Percentiles rank a stretch among this genome's conserved stretches.
Evolutionary conservation across 1,140 invertebrate species (phyloP).

Genomic region (Aphaenogaster ashmeadi): DNA sequence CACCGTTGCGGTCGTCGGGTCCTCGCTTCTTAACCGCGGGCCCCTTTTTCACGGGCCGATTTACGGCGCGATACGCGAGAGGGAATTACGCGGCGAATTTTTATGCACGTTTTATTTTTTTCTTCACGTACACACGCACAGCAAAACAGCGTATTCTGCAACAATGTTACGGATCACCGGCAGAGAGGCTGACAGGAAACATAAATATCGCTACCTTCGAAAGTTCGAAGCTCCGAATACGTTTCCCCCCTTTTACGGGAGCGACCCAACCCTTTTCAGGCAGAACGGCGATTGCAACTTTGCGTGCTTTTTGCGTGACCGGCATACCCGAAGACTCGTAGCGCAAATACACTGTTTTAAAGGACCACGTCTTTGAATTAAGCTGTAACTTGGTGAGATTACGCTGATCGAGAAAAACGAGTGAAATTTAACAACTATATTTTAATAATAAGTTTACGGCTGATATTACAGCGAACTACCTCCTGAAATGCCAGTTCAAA

Average conservation of each 20-base stretch:
- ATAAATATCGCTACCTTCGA: conserved; percentile 50
- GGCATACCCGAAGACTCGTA: not conserved
- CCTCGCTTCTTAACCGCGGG: conserved; percentile 35
- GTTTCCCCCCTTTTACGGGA: conserved; percentile 2
- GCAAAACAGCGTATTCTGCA: conserved; percentile 3
- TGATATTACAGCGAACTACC: not conserved
- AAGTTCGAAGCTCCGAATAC: conserved; percentile 15
- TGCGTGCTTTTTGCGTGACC: not conserved
- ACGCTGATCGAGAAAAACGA: not conserved
- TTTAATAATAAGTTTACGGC: not conserved
- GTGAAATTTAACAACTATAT: not conserved
- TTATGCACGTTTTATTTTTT: conserved; percentile 37
- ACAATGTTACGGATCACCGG: conserved; percentile 46
- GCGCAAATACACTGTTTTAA: not conserved
- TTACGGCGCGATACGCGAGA: conserved; percentile 45
- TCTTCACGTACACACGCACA: not conserved
- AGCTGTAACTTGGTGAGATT: not conserved
- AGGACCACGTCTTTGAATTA: conserved; percentile 7
- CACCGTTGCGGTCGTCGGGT: conserved; percentile 49
- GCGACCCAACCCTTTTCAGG: not conserved
- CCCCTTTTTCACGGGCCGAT: conserved; percentile 40
- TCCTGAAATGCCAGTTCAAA: not conserved
- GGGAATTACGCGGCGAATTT: conserved; percentile 50
- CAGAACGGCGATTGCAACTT: conserved; percentile 12
- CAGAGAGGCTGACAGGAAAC: conserved; percentile 26